Percentiles rank a stretch among this genome's conserved stretches.
Conservation (phyloP, 92 coral and sea anemone genomes). For the Nematostella vectensis region DNA sequence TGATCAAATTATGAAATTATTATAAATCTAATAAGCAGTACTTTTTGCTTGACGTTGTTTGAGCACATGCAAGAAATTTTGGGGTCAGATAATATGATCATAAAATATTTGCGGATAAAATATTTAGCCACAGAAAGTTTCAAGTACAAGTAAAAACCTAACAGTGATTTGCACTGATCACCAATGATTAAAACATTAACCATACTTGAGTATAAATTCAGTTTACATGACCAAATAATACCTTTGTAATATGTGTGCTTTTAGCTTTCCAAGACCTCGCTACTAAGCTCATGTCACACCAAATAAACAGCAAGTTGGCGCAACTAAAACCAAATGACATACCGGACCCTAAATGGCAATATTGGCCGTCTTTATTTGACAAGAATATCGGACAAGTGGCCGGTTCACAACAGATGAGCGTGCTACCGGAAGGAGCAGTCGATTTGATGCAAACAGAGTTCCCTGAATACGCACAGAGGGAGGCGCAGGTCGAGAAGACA, state of each 20-base stretch:
- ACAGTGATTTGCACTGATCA: no score
- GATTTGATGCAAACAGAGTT: conserved; percentile 85
- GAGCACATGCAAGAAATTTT: no score
- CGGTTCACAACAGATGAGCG: conserved; percentile 64
- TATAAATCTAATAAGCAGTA: no score
- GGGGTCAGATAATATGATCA: no score
- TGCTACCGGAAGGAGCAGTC: conserved; percentile 65
- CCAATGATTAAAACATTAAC: no score
- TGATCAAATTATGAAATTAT: no score
- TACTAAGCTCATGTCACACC: not conserved
- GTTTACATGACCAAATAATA: no score
- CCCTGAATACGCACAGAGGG: conserved; percentile 46
- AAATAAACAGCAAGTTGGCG: conserved; percentile 2
- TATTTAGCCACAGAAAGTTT: no score
- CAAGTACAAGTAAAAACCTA: no score
- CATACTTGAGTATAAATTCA: no score
- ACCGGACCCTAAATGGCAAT: conserved; percentile 42
- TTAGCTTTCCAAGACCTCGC: not conserved
- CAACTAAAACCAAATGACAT: conserved; percentile 30
- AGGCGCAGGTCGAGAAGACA: not conserved
- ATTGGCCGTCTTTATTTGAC: conserved; percentile 51
- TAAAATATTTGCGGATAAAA: no score
- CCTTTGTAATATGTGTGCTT: not conserved
- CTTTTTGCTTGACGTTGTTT: no score
- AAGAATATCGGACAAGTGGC: conserved; percentile 38